These are phyloP conservation scores for Alosa alosa DNA, from an alignment of 2,113 vertebrate genomes.

Conservation along the genomic window DNA sequence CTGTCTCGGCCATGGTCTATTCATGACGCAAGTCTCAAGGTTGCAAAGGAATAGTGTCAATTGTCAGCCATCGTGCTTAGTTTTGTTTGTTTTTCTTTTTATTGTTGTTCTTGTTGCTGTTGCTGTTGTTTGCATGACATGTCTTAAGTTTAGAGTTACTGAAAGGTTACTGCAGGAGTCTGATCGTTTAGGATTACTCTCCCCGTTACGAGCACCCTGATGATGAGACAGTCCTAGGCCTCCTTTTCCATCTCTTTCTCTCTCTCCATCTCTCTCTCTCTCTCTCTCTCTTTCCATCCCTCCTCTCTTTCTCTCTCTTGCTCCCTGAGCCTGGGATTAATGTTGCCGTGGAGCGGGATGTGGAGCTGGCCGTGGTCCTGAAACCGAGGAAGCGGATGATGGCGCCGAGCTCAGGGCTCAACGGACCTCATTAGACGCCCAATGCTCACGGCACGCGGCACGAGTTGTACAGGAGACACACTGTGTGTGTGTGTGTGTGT, in stretches of 20 bases:
- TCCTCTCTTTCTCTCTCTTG: neutral
- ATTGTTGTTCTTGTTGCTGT: no score
- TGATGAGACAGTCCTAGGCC: neutral
- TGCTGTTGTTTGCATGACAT: no score
- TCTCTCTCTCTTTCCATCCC: neutral
- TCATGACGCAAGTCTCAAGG: no score
- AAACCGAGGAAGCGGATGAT: neutral
- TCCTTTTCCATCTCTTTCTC: neutral
- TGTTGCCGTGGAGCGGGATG: neutral
- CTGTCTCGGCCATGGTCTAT: neutral
- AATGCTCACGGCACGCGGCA: neutral
- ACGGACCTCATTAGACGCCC: slow-evolving; percentile 7
- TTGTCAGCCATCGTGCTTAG: no score
- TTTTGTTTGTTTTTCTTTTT: no score
- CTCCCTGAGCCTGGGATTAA: neutral
- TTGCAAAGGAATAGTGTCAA: no score
- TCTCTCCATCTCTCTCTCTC: neutral
- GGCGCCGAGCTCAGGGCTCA: slow-evolving; percentile 4
- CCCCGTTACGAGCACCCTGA: neutral
- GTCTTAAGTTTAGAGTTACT: no score
- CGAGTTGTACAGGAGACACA: neutral
- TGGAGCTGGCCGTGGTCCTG: slow-evolving; percentile 4
- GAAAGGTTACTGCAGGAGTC: no score
- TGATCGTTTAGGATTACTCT: no score
- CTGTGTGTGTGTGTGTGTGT: neutral